Base-by-base conservation (phyloP, 2,797 vertebrate genomes). In the Myotis pilosus region DNA sequence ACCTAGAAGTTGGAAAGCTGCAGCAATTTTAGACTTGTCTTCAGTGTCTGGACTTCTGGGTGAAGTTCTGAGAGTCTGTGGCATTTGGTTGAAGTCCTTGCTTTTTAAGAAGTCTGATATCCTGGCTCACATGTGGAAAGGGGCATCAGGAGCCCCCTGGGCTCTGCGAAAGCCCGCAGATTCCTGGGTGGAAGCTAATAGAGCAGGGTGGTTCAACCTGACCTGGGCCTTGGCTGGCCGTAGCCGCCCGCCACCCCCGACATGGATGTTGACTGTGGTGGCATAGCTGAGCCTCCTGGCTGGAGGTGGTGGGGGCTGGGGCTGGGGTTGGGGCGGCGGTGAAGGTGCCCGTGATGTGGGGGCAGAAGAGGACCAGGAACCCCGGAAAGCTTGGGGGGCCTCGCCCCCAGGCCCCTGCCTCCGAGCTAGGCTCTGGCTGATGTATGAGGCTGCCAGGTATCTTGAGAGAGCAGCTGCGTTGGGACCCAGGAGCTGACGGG, bases 211-310 rank as follows among this genome's bases (percentile, higher is more conserved):
- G 71, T 98, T 99, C 69, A 99, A 94, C 95, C 99, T 99, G 62
- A 99, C 99, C 89, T 99, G 99, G 66, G 99, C 99, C 1, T 99
- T 99, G 95, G 99, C 99, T 47, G 99, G 99, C 2, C 98, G 98
- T 0, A 99, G 98, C 49, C 98, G 97, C 0, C 99, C 99, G 11
- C 99, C 99, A 1, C 99, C 99, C 0, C 99, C 99, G 0, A 99
- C 99, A 62, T 99, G 99, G 69, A 99, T 98, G 96, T 99, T 99
- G 30, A 99, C 99, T 0, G 99, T 99, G 95, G 99, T 99, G 91
- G 99, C 99, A 8, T 99, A 99, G 92, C 99, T 99, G 90, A 99
- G 88, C 20, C 95, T 75, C 23, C 89, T 98, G 98, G 99, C 81
- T 95, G 97, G n/a, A 98, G 98, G 44, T 66, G 98, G 85, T 97